A percentile compares a stretch with the other conserved stretches of the same genome.
These are phyloP conservation scores for Heliangelus exortis DNA, from an alignment of 2,797 vertebrate species.

Conservation along the genomic window DNA sequence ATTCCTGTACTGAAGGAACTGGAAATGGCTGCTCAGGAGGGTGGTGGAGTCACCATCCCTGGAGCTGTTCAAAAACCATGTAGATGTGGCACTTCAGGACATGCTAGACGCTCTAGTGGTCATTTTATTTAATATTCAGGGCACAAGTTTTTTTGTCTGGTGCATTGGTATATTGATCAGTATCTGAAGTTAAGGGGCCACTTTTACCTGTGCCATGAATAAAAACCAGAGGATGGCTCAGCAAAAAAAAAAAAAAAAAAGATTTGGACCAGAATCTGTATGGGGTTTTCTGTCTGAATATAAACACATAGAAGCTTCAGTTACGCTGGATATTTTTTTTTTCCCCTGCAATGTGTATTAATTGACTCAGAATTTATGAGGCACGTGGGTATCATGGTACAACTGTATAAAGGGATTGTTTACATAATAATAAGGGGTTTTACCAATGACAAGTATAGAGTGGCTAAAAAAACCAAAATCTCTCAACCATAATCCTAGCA, in stretches of 20 bases:
- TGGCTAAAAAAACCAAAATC: not conserved
- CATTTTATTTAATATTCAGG: not conserved
- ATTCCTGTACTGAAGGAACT: too few species aligned
- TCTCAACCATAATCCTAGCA: not conserved
- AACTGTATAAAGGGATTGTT: not conserved
- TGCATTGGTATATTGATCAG: not conserved
- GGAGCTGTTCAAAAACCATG: too few species aligned
- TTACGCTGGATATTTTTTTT: not conserved
- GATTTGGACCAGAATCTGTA: fast-evolving
- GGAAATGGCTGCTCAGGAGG: too few species aligned
- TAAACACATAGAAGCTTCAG: not conserved
- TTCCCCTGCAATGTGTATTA: not conserved
- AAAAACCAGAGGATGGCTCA: not conserved
- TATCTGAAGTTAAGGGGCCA: not conserved
- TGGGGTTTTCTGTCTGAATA: not conserved
- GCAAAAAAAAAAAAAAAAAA: not conserved
- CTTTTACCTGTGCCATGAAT: not conserved
- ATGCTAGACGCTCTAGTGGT: not conserved
- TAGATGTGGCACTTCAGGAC: too few species aligned
- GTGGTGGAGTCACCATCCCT: too few species aligned
- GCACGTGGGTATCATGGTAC: not conserved
- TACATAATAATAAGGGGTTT: not conserved
- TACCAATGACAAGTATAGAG: not conserved
- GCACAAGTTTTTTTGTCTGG: not conserved
- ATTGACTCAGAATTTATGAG: not conserved